Evolutionary conservation across 1,140 invertebrate species (phyloP).

Genomic region (Drosophila bifasciata): DNA sequence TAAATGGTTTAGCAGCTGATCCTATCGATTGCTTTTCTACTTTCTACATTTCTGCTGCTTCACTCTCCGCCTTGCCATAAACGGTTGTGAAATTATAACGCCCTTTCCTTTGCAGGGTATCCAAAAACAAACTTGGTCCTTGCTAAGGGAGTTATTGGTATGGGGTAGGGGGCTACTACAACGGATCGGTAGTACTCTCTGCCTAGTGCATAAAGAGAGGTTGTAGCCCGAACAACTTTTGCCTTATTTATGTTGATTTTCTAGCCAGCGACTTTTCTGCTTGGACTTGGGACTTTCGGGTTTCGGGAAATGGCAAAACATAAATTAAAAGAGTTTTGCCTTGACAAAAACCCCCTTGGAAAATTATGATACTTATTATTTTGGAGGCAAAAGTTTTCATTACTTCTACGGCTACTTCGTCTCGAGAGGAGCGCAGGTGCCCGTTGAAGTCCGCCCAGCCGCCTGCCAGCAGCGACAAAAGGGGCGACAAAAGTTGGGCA

Average conservation of each 20-base stretch:
- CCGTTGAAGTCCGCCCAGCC: too few relatives aligned
- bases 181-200: too few relatives aligned
- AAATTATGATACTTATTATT: constrained; percentile 82
- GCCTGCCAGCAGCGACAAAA: constrained; percentile 5
- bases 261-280: constrained; percentile 48
- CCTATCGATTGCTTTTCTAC: too few relatives aligned
- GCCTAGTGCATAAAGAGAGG: constrained; percentile 10
- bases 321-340: constrained; percentile 78
- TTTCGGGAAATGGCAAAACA: constrained; percentile 75
- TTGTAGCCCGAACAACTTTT: constrained; percentile 58
- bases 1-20: too few relatives aligned
- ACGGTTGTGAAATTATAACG: too few relatives aligned
- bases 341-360: constrained; percentile 72
- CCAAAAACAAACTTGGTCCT: constrained; percentile 75
- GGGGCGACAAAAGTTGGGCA: constrained; percentile 51
- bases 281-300: constrained; percentile 56
- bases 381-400: constrained; percentile 66
- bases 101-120: too few relatives aligned
- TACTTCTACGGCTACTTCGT: constrained; percentile 45
- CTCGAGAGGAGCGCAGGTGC: constrained; percentile 38
- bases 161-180: neutral
- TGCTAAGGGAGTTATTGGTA: constrained; percentile 15
- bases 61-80: too few relatives aligned
- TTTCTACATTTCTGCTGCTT: too few relatives aligned
- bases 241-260: constrained; percentile 81